Base-by-base conservation (phyloP, 2,113 vertebrate species). In the Corythornis cristatus region DNA sequence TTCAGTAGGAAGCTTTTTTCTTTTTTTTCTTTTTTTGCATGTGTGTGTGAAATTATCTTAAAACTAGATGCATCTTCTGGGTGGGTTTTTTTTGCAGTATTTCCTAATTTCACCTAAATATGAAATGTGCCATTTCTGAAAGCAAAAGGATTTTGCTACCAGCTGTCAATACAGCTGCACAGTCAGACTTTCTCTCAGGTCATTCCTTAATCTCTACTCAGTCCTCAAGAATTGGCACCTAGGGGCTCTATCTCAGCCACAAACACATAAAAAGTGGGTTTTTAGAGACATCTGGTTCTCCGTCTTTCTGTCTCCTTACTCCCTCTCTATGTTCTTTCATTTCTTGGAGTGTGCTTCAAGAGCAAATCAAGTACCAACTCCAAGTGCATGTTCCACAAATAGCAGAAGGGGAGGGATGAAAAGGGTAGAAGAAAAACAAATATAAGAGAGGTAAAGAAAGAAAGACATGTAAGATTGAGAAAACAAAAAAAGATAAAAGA, bases 231-330 rank as follows among this genome's bases (percentile, higher is more conserved):
- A 91, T 19, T 33, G 70, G 33, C 9, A 66, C 17, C 42, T 40
- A 31, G 37, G 6, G 33, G 15, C 16, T 91, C 0, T 57, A 45
- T 70, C 25, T 67, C 25, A 70, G 64, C 46, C 42, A 57, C 2
- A 77, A 61, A 42, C 13, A 48, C 8, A 4, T 33, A 53, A 80
- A 64, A 33, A 0, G 1, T n/a, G 26, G 0, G 0, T 26, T 42
- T 64, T 51, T 31, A 28, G 40, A 51, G 7, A 11, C 58, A 79
- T 57, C 25, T 33, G 5, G 46, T 81, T 81, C 43, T 42, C 48
- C 50, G 2, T 17, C 33, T 60, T 13, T 66, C 50, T 68, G 21
- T 60, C 11, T 67, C 23, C 23, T 86, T 67, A 6, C 14, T 43
- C 6, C 82, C 9, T 35, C 37, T 60, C 15, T 22, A 2, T 67